Percentiles rank a stretch among this genome's conserved stretches.
Evolutionary conservation across 2,888 invertebrate genomes (phyloP).

Genomic region (Tupiocoris notatus): DNA sequence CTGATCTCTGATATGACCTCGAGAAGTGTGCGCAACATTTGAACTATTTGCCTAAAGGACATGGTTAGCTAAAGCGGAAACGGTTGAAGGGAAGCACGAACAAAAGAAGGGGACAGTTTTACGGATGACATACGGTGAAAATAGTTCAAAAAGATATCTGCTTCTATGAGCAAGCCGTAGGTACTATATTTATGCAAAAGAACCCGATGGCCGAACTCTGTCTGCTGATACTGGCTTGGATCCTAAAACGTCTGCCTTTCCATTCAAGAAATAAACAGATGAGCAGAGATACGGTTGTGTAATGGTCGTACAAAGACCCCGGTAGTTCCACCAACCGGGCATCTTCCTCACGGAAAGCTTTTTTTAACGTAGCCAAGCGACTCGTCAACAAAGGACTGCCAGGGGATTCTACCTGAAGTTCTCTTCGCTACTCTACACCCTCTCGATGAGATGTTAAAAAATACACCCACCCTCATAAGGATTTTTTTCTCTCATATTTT

Average conservation of each 20-base stretch:
- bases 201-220: not conserved
- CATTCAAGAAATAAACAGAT: constrained; percentile 39
- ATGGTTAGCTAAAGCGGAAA: not conserved
- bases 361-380: not conserved
- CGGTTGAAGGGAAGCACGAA: not conserved
- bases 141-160: not conserved
- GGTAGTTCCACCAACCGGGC: constrained; percentile 10
- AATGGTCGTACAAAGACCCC: constrained; percentile 40
- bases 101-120: not conserved
- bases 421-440: not conserved
- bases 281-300: constrained; percentile 41
- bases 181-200: not conserved
- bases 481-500: not conserved
- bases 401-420: not conserved
- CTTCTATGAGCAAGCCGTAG: not conserved
- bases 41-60: no score
- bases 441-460: not conserved
- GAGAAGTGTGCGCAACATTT: no score
- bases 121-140: not conserved
- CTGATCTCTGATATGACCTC: no score
- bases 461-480: not conserved
- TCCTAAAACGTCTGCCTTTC: constrained; percentile 28
- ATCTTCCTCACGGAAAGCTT: not conserved
- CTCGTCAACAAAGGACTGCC: not conserved
- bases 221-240: not conserved